phyloP scores from a whole-genome alignment of 2,888 invertebrate genomes.

The Xestia ashworthii region DNA sequence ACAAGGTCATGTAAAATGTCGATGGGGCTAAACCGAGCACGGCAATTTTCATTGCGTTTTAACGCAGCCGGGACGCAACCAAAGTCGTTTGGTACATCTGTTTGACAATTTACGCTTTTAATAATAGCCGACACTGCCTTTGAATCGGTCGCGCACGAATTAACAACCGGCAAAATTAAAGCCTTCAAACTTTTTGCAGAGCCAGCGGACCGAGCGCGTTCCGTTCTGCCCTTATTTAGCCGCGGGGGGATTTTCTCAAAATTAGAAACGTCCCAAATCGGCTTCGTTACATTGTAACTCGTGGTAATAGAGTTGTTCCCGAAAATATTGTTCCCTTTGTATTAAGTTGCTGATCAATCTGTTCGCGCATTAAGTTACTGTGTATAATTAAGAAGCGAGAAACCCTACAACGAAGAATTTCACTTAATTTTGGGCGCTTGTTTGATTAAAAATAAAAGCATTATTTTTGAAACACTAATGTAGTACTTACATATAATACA shows the following conservation, averaged over 20 bases:
- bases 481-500: background rate
- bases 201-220: conserved; percentile 74
- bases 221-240: conserved; percentile 76
- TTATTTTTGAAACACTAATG: background rate
- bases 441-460: conserved; percentile 5
- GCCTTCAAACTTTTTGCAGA: conserved; percentile 86
- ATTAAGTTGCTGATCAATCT: conserved; percentile 55
- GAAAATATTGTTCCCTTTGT: conserved; percentile 63
- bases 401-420: conserved; percentile 10
- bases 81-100: conserved; percentile 88
- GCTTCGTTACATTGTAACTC: conserved; percentile 66
- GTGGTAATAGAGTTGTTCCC: conserved; percentile 63
- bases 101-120: conserved; percentile 90
- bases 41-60: conserved; percentile 85
- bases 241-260: conserved; percentile 75
- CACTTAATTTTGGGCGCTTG: conserved; percentile 6
- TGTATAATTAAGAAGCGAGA: conserved; percentile 46
- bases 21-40: conserved; percentile 70
- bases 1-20: conserved; percentile 67
- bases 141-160: conserved; percentile 88
- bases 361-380: conserved; percentile 46
- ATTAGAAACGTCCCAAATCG: conserved; percentile 77
- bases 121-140: conserved; percentile 88
- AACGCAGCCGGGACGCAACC: conserved; percentile 81
- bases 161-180: conserved; percentile 88